Percentiles rank a stretch among this genome's conserved stretches.
Evolutionary conservation across 30 jellyfish, hydroid and myxozoan genomes (phyloP).

Genomic region (Mastigias papua): DNA sequence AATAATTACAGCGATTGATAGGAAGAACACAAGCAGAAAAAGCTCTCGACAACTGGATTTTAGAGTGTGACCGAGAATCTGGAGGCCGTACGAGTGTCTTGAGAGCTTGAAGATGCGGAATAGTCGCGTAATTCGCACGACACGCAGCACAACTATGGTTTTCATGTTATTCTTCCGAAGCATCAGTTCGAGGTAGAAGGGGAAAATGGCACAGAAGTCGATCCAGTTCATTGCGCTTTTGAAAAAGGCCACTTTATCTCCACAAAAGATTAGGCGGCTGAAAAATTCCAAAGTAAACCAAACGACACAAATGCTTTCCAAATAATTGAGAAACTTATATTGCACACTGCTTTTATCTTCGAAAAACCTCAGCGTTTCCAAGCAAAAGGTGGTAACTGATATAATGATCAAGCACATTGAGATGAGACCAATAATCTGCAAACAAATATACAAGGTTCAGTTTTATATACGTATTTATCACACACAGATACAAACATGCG

Average conservation of each 20-base stretch:
- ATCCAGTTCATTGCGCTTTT: constrained; percentile 88
- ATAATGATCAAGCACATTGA: constrained; percentile 82
- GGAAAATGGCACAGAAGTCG: constrained; percentile 90
- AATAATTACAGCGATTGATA: constrained; percentile 88
- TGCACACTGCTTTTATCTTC: constrained; percentile 53
- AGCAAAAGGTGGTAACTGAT: constrained; percentile 89
- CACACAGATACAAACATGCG: no score
- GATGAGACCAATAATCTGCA: constrained; percentile 81
- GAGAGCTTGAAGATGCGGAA: constrained; percentile 91
- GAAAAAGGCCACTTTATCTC: constrained; percentile 68
- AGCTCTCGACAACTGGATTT: constrained; percentile 93
- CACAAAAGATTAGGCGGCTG: constrained; percentile 64
- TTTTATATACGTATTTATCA: no score
- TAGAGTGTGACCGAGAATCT: constrained; percentile 91
- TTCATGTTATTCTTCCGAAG: constrained; percentile 72
- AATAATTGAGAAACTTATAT: constrained; percentile 35
- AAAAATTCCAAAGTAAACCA: constrained; percentile 88
- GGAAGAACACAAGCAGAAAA: constrained; percentile 81
- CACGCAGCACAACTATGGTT: constrained; percentile 87
- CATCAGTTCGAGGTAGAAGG: constrained; percentile 80
- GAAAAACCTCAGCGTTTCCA: constrained; percentile 79
- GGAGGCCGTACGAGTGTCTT: constrained; percentile 92
- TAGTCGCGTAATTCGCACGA: constrained; percentile 84
- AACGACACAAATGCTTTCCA: constrained; percentile 82
- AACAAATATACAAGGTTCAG: neutral